Percentiles rank a stretch among this genome's conserved stretches.
Evolutionary conservation across 2,113 vertebrate species (phyloP).

Genomic region (Leptocoma aspasia): DNA sequence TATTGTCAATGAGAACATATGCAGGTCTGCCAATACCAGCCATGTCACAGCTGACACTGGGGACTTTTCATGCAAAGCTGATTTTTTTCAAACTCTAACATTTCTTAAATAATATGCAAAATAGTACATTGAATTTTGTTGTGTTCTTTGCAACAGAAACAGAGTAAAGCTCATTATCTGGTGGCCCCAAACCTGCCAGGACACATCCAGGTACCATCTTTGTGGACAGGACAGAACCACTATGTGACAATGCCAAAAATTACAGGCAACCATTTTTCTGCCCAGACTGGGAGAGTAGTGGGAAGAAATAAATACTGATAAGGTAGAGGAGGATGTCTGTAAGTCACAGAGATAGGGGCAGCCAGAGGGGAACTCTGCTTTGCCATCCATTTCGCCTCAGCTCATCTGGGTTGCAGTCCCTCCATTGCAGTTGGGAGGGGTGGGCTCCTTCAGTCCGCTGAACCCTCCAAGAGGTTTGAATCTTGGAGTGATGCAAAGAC

Average conservation of each 20-base stretch:
- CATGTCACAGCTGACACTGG: background rate
- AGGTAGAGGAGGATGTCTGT: fast-evolving
- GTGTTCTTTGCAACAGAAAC: background rate
- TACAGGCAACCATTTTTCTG: background rate
- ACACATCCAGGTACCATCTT: background rate
- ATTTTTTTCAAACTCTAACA: background rate
- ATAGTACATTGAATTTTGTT: background rate
- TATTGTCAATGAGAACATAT: background rate
- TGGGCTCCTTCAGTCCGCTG: background rate
- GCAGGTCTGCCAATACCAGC: background rate
- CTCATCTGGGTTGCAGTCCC: background rate
- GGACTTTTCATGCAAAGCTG: background rate
- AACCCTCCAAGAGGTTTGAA: background rate
- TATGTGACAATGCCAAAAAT: background rate
- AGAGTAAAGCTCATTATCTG: background rate
- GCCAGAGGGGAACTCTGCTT: background rate
- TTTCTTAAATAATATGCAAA: background rate
- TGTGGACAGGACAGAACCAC: background rate
- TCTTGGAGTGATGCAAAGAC: background rate
- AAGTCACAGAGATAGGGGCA: background rate
- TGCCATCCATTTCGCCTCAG: fast-evolving
- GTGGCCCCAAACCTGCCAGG: background rate
- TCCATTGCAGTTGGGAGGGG: background rate
- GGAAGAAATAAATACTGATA: background rate
- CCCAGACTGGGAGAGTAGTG: too few relatives aligned